Evolutionary conservation across 2,888 invertebrate genomes (phyloP).

Genomic region (Dasypogon diadema): DNA sequence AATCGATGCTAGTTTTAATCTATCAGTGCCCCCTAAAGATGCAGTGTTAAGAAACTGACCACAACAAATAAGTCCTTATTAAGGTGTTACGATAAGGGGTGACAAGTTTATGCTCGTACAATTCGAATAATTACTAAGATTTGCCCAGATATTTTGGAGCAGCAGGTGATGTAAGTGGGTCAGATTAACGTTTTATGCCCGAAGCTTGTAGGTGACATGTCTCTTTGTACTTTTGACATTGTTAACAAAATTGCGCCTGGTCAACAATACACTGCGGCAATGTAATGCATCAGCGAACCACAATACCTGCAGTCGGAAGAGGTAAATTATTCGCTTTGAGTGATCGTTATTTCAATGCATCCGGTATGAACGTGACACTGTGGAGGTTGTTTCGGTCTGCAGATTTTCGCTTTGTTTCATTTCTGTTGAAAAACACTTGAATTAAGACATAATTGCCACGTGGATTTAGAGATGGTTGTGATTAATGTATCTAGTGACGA

Average conservation of each 20-base stretch:
- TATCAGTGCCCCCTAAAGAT: constrained; percentile 36
- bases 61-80: constrained; percentile 31
- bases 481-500: neutral
- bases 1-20: constrained; percentile 28
- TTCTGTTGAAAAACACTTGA: constrained; percentile 18
- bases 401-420: constrained; percentile 30
- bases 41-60: constrained; percentile 21
- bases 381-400: constrained; percentile 44
- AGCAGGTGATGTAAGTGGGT: constrained; percentile 37
- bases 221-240: constrained; percentile 40
- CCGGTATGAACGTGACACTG: constrained; percentile 49
- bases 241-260: constrained; percentile 15
- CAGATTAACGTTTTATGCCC: constrained; percentile 7
- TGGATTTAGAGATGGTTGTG: neutral
- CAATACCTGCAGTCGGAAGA: constrained; percentile 38
- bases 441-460: constrained; percentile 47
- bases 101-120: constrained; percentile 42
- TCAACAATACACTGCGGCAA: neutral
- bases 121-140: neutral
- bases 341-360: constrained; percentile 45
- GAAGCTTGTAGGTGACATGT: constrained; percentile 20
- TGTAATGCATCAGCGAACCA: constrained; percentile 40
- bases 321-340: constrained; percentile 31
- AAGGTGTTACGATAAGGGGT: constrained; percentile 40
- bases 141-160: neutral